Conservation (phyloP, 1,140 invertebrate genomes). For the Macrosteles quadrilineatus region DNA sequence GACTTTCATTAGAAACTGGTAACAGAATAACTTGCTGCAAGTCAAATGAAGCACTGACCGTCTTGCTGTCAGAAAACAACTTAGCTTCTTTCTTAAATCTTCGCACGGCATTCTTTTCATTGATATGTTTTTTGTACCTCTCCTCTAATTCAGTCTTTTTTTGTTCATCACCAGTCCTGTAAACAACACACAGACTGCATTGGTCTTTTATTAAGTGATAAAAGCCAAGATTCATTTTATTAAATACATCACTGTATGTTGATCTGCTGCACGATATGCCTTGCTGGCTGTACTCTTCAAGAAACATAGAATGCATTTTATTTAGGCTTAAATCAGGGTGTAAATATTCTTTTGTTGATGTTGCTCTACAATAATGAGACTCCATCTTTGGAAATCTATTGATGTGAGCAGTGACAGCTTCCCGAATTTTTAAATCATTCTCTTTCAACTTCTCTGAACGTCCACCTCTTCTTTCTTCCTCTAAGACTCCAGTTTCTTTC, state of each 20-base stretch:
- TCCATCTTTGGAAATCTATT: slow-evolving; percentile 14
- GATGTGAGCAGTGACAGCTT: slow-evolving; percentile 23
- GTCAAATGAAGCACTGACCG: slow-evolving; percentile 4
- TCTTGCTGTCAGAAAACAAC: neutral
- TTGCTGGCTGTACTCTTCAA: neutral
- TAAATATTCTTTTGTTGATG: slow-evolving; percentile 24
- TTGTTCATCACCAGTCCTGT: slow-evolving; percentile 13
- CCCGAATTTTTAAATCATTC: slow-evolving; percentile 15
- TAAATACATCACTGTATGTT: slow-evolving; percentile 16
- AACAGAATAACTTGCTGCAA: slow-evolving; percentile 17
- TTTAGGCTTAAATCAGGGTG: slow-evolving; percentile 19
- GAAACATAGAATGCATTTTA: slow-evolving; percentile 23
- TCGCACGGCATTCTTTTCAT: neutral
- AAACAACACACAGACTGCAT: slow-evolving; percentile 12
- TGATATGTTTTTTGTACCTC: slow-evolving; percentile 5
- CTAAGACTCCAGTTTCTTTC: slow-evolving; percentile 13
- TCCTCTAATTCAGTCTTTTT: slow-evolving; percentile 15
- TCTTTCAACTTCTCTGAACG: slow-evolving; percentile 20
- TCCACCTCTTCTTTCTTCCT: slow-evolving; percentile 21
- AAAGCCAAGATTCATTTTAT: slow-evolving; percentile 19
- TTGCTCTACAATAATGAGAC: slow-evolving; percentile 27
- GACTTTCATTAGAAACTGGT: slow-evolving; percentile 19
- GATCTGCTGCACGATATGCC: neutral
- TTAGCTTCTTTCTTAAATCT: neutral
- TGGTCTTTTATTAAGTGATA: slow-evolving; percentile 24